Percentiles rank a stretch among this genome's conserved stretches.
phyloP scores from a whole-genome alignment of 2,888 invertebrate genomes.

The Chrysodeixis includens region DNA sequence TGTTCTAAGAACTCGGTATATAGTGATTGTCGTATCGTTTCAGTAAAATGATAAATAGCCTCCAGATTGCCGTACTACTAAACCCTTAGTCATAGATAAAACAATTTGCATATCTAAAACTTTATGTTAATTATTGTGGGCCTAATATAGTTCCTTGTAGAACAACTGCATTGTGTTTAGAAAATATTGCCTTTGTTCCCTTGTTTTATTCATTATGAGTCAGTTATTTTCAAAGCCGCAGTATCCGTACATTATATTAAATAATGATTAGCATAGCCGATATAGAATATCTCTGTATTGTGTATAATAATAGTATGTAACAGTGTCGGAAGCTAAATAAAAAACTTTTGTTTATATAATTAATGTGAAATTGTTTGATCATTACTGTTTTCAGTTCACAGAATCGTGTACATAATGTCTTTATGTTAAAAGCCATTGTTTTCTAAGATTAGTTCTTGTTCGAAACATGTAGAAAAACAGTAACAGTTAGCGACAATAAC shows the following conservation, averaged over 20 bases:
- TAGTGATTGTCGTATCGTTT: not conserved
- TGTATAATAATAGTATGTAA: slow-evolving; percentile 8
- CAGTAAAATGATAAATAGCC: not conserved
- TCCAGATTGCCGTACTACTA: not conserved
- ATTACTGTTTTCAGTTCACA: slow-evolving; percentile 32
- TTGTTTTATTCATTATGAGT: slow-evolving; percentile 33
- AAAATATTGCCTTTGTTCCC: slow-evolving; percentile 37
- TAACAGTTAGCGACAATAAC: not conserved
- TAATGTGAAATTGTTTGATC: slow-evolving; percentile 29
- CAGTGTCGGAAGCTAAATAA: slow-evolving; percentile 39
- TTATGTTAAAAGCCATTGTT: not conserved
- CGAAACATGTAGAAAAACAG: not conserved
- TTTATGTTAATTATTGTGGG: slow-evolving; percentile 11
- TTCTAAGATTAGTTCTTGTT: not conserved
- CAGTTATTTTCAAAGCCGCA: slow-evolving; percentile 18
- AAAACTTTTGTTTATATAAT: slow-evolving; percentile 38
- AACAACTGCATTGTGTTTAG: slow-evolving; percentile 32
- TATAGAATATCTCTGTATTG: slow-evolving; percentile 17
- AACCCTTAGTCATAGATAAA: slow-evolving; percentile 3
- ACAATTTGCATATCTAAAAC: slow-evolving; percentile 7
- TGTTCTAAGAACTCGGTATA: not conserved
- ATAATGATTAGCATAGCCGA: slow-evolving; percentile 12
- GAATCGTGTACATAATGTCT: slow-evolving; percentile 16
- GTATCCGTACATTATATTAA: slow-evolving; percentile 19
- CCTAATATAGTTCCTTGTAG: slow-evolving; percentile 29